Conservation (phyloP, 1,140 invertebrate species). For the Brachystomella parvula region DNA sequence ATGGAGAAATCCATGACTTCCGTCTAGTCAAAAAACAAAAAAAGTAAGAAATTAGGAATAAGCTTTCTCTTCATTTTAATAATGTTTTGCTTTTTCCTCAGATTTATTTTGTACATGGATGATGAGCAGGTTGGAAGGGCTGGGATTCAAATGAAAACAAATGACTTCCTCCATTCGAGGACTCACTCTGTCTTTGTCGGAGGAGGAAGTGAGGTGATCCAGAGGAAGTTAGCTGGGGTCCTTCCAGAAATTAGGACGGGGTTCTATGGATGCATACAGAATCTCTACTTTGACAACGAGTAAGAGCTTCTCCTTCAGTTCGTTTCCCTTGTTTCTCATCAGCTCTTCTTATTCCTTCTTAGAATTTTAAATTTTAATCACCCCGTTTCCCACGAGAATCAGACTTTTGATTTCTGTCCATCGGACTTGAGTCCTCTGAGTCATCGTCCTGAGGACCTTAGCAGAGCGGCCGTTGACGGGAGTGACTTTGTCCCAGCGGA, state of each 20-base stretch:
- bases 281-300: slow-evolving; percentile 70
- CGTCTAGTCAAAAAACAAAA: slow-evolving; percentile 32
- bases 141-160: slow-evolving; percentile 47
- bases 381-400: slow-evolving; percentile 55
- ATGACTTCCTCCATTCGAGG: slow-evolving; percentile 48
- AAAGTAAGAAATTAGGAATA: slow-evolving; percentile 5
- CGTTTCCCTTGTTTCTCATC: slow-evolving; percentile 1
- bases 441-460: slow-evolving; percentile 1
- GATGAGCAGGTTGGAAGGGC: slow-evolving; percentile 52
- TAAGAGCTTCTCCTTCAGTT: slow-evolving; percentile 44
- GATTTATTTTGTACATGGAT: slow-evolving; percentile 48
- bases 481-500: neutral
- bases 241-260: slow-evolving; percentile 17
- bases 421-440: neutral
- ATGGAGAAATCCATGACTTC: slow-evolving; percentile 32
- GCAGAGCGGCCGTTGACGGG: neutral
- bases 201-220: slow-evolving; percentile 45
- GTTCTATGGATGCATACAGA: slow-evolving; percentile 62
- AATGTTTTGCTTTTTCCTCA: slow-evolving; percentile 10
- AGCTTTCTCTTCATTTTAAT: neutral
- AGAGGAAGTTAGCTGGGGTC: slow-evolving; percentile 18
- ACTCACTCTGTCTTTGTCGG: slow-evolving; percentile 52
- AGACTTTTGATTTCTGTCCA: slow-evolving; percentile 31
- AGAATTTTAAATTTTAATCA: slow-evolving; percentile 58
- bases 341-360: slow-evolving; percentile 37